Evolutionary conservation across 2,797 vertebrate species (phyloP).

Genomic region (Cephalopachus bancanus): DNA sequence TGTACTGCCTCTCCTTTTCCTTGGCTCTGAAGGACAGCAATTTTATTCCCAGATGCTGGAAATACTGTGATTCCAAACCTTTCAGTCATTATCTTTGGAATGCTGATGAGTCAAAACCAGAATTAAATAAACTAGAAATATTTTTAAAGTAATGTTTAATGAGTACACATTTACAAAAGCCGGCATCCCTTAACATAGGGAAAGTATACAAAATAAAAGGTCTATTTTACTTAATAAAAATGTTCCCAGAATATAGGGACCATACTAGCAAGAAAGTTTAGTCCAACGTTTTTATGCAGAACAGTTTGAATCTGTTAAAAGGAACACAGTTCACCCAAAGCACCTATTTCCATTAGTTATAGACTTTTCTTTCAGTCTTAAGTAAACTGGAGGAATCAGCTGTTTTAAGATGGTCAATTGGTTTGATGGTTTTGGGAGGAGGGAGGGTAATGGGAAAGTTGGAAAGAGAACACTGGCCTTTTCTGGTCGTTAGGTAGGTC

Average conservation of each 20-base stretch:
- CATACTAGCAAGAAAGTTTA: background rate
- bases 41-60: background rate
- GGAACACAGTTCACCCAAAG: background rate
- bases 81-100: background rate
- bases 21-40: background rate
- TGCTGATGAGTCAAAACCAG: constrained; percentile 40
- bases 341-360: background rate
- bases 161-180: constrained; percentile 39
- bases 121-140: constrained; percentile 64
- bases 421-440: background rate
- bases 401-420: background rate
- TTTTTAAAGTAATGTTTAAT: constrained; percentile 69
- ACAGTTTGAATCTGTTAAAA: background rate
- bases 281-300: background rate
- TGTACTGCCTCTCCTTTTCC: background rate
- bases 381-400: background rate
- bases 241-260: constrained; percentile 45
- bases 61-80: constrained; percentile 19
- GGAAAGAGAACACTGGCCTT: background rate
- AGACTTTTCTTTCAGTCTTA: background rate
- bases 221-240: background rate
- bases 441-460: background rate
- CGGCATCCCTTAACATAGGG: background rate
- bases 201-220: constrained; percentile 46
- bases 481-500: background rate